These are phyloP conservation scores for Miniopterus natalensis DNA, from an alignment of 2,113 vertebrate genomes.

Conservation along the genomic window DNA sequence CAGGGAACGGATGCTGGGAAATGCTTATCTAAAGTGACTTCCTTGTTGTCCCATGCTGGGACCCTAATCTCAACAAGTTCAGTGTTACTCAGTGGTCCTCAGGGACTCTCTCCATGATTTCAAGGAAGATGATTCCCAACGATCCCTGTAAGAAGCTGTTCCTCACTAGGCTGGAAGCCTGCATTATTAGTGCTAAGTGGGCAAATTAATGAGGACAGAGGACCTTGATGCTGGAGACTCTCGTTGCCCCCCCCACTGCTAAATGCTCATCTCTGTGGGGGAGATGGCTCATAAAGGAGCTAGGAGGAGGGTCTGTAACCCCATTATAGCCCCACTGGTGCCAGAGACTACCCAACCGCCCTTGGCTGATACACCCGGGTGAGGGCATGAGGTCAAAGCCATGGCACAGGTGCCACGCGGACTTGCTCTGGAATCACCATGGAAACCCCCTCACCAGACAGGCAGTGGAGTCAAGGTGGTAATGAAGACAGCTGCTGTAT, in stretches of 20 bases:
- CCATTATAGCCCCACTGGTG: not conserved
- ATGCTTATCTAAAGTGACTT: not conserved
- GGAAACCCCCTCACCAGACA: not conserved
- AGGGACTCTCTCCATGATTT: not conserved
- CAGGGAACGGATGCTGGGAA: not conserved
- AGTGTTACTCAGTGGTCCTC: not conserved
- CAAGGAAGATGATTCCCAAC: not conserved
- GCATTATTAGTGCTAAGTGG: not conserved
- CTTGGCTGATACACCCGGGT: not conserved
- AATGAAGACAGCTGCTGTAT: conserved; percentile 68
- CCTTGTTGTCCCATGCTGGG: not conserved
- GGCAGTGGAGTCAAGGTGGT: conserved; percentile 18
- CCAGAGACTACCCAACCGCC: not conserved
- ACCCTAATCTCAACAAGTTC: not conserved
- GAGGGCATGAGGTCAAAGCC: not conserved
- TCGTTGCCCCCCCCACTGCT: not conserved
- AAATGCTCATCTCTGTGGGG: not conserved
- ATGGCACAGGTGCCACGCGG: not conserved
- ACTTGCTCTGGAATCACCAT: not conserved
- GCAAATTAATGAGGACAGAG: not conserved
- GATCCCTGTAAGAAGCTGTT: not conserved
- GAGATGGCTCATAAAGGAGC: not conserved
- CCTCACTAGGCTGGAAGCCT: not conserved
- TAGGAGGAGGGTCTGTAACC: not conserved
- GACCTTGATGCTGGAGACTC: not conserved